These are phyloP conservation scores for Hemichromis elongatus DNA, from an alignment of 2,113 vertebrate genomes.

Conservation along the genomic window DNA sequence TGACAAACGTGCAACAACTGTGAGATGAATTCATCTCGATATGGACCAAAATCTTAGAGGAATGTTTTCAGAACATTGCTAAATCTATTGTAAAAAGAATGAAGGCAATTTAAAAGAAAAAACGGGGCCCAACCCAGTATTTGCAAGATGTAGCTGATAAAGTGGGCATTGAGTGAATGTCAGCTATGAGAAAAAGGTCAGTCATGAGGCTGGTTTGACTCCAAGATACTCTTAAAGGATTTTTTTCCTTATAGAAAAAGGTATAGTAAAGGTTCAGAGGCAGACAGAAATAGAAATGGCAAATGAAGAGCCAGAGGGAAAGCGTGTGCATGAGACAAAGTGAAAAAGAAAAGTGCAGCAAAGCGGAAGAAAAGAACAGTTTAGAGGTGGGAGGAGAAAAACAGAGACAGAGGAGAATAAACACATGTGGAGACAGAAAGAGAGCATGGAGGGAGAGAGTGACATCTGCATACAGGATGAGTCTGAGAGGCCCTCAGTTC, in stretches of 20 bases:
- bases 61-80: neutral
- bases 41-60: neutral
- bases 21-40: neutral
- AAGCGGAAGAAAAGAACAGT: conserved; percentile 8
- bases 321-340: neutral
- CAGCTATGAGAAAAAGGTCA: neutral
- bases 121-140: neutral
- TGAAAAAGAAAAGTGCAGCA: conserved; percentile 17
- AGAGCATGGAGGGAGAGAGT: neutral
- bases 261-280: neutral
- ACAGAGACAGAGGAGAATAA: neutral
- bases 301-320: neutral
- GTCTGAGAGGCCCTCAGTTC: conserved; percentile 52
- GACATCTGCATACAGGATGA: conserved; percentile 40
- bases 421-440: conserved; percentile 4
- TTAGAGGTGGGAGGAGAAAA: conserved; percentile 5
- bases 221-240: neutral
- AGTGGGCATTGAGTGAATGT: neutral
- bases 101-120: neutral
- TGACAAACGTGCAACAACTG: neutral
- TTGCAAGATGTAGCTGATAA: neutral
- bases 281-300: neutral
- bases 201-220: neutral
- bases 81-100: neutral
- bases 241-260: neutral